These are phyloP conservation scores for Drosophila athabasca DNA, from an alignment of 1,140 invertebrate genomes.

Conservation along the genomic window DNA sequence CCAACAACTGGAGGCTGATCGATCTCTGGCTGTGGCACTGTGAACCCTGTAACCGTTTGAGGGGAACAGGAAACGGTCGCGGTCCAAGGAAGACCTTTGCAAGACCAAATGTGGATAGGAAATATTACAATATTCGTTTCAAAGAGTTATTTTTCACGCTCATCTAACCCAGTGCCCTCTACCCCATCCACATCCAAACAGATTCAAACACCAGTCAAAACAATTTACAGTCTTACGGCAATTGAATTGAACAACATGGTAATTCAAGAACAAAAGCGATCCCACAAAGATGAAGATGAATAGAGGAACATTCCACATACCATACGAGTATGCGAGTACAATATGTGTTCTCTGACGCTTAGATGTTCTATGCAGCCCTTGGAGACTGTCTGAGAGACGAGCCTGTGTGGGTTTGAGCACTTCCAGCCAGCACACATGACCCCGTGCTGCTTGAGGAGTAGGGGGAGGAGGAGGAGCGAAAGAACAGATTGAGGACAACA, in stretches of 20 bases:
- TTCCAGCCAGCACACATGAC: slow-evolving; percentile 41
- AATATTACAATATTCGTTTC: too few species aligned
- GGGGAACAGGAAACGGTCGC: not conserved
- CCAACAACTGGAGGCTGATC: slow-evolving; percentile 1
- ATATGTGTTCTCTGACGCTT: slow-evolving; percentile 6
- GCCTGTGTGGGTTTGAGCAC: slow-evolving; percentile 36
- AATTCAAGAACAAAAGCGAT: slow-evolving; percentile 48
- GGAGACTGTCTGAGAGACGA: slow-evolving; percentile 36
- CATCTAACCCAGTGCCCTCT: too few species aligned
- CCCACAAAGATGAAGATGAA: slow-evolving; percentile 12
- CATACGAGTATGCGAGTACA: slow-evolving; percentile 27
- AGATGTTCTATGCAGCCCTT: slow-evolving; percentile 32
- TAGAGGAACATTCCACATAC: slow-evolving; percentile 30
- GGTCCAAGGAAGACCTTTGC: too few species aligned
- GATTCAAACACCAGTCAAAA: slow-evolving; percentile 25
- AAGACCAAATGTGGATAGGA: too few species aligned
- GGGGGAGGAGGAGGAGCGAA: not conserved
- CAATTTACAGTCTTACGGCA: slow-evolving; percentile 37
- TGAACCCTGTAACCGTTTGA: not conserved
- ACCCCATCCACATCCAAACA: slow-evolving; percentile 22
- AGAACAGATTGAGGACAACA: slow-evolving; percentile 46
- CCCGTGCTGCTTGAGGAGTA: slow-evolving; percentile 2
- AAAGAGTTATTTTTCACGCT: too few species aligned
- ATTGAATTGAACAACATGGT: slow-evolving; percentile 37
- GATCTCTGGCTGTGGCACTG: slow-evolving; percentile 18